These are phyloP conservation scores for Apistogramma diplotaenia DNA, from an alignment of 2,113 vertebrate genomes.

Conservation along the genomic window DNA sequence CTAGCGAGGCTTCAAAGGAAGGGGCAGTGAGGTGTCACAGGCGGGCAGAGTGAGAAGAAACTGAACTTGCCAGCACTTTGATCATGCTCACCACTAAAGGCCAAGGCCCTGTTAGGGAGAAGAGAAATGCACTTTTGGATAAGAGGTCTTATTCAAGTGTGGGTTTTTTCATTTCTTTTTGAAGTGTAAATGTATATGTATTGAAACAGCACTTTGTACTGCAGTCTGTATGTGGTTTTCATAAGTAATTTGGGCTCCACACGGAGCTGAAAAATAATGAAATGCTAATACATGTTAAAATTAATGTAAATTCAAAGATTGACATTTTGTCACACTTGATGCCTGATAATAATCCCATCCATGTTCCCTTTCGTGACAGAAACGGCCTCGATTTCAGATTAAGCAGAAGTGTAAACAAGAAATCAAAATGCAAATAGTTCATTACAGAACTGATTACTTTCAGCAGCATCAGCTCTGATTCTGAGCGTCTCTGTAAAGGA, in stretches of 20 bases:
- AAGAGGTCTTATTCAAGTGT: slow-evolving; percentile 25
- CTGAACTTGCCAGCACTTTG: slow-evolving; percentile 59
- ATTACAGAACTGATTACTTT: slow-evolving; percentile 18
- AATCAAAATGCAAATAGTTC: slow-evolving; percentile 32
- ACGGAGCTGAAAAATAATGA: not conserved
- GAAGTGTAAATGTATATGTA: slow-evolving; percentile 14
- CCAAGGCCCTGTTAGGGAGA: slow-evolving; percentile 14
- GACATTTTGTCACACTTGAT: slow-evolving; percentile 7
- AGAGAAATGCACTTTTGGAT: slow-evolving; percentile 22
- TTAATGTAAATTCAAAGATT: not conserved
- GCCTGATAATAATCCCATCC: not conserved
- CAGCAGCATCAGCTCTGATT: not conserved
- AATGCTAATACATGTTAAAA: slow-evolving; percentile 7
- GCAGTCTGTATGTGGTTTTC: not conserved
- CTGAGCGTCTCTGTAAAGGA: not conserved
- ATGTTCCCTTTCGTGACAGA: not conserved
- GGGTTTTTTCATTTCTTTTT: slow-evolving; percentile 12
- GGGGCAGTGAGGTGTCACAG: slow-evolving; percentile 52
- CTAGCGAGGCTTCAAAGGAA: slow-evolving; percentile 57
- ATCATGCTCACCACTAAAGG: slow-evolving; percentile 51
- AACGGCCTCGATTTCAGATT: not conserved
- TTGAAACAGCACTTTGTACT: not conserved
- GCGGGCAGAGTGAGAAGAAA: slow-evolving; percentile 43
- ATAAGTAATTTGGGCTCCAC: not conserved
- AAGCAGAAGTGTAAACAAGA: not conserved